These are phyloP conservation scores for Drosophila murphyi DNA, from an alignment of 1,140 invertebrate species.

Conservation along the genomic window DNA sequence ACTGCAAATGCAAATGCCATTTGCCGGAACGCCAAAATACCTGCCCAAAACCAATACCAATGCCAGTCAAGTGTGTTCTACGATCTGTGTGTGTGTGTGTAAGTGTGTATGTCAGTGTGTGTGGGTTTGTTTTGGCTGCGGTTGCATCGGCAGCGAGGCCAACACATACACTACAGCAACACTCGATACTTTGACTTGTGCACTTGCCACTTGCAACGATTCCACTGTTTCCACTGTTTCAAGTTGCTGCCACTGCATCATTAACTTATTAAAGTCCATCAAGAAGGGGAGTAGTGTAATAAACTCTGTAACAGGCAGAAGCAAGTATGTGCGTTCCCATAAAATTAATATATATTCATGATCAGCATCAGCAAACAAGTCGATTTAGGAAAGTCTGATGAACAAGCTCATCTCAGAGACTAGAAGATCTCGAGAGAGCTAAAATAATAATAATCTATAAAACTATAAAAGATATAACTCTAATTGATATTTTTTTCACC, in stretches of 20 bases:
- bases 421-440: no score
- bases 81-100: background rate
- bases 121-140: slow-evolving; percentile 72
- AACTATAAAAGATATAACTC: no score
- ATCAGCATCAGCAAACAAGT: no score
- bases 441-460: no score
- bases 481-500: no score
- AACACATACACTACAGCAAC: slow-evolving; percentile 37
- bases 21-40: slow-evolving; percentile 29
- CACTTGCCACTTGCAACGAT: slow-evolving; percentile 8
- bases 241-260: background rate
- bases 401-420: no score
- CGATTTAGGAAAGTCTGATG: no score
- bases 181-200: slow-evolving; percentile 37
- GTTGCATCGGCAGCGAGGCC: slow-evolving; percentile 43
- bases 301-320: no score
- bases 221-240: background rate
- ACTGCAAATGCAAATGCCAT: slow-evolving; percentile 36
- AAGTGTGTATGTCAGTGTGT: slow-evolving; percentile 7
- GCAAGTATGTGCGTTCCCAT: no score
- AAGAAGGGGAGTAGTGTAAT: no score
- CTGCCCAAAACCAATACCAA: slow-evolving; percentile 34
- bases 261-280: background rate
- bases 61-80: slow-evolving; percentile 22
- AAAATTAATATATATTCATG: no score